Evolutionary conservation across 2,888 invertebrate species (phyloP).

Genomic region (Strigamia transsilvanica): DNA sequence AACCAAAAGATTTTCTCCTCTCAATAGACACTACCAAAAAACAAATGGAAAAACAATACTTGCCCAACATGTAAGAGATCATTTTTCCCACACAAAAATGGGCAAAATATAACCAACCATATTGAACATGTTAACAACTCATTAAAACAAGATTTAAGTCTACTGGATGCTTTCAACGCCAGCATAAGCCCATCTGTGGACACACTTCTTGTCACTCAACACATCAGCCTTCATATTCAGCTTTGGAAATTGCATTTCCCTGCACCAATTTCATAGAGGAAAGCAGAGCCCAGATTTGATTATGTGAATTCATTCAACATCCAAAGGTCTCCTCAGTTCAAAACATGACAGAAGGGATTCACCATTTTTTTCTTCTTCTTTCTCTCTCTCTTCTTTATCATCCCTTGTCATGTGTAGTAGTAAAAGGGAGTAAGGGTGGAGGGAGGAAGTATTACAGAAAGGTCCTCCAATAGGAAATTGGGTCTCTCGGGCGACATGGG

Average conservation of each 20-base stretch:
- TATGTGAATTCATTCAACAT: neutral
- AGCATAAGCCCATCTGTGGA: neutral
- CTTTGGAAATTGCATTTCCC: neutral
- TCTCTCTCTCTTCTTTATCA: neutral
- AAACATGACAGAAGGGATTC: neutral
- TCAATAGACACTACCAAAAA: no score
- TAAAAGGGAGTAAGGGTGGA: neutral
- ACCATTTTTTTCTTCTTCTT: neutral
- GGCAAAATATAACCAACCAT: no score
- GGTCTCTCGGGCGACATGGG: constrained; percentile 9
- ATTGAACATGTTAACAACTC: no score
- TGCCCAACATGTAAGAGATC: no score
- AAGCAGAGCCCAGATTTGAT: neutral
- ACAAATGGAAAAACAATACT: no score
- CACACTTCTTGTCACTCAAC: neutral
- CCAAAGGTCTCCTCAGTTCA: neutral
- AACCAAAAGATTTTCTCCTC: no score
- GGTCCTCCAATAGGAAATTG: constrained; percentile 15
- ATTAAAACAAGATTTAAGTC: no score
- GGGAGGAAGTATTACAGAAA: neutral
- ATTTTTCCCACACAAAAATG: no score
- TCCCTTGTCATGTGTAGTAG: constrained; percentile 3
- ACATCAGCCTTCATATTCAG: neutral
- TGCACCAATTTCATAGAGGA: neutral
- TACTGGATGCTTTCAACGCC: no score